These are phyloP conservation scores for Tetragnatha montana DNA, from an alignment of 2,888 invertebrate genomes.

Conservation along the genomic window DNA sequence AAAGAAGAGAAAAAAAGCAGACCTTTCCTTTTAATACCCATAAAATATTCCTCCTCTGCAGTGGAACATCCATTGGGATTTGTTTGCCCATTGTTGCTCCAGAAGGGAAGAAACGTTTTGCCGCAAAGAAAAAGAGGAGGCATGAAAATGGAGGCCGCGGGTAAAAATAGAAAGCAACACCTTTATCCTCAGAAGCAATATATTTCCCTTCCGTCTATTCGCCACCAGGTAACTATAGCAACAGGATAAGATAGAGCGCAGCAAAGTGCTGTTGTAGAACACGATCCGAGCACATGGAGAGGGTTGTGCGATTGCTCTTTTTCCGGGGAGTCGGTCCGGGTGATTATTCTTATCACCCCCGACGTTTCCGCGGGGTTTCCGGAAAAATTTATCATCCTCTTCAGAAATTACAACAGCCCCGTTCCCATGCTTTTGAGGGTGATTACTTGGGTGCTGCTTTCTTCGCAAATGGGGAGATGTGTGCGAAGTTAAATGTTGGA, in stretches of 20 bases:
- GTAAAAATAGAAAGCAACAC: conserved; percentile 57
- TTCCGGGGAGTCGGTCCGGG: conserved; percentile 2
- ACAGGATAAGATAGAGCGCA: conserved; percentile 34
- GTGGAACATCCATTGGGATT: conserved; percentile 20
- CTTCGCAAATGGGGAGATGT: no score
- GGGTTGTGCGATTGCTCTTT: conserved; percentile 25
- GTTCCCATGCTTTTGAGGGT: no score
- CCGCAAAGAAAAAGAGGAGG: conserved; percentile 8
- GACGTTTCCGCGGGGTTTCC: conserved; percentile 1
- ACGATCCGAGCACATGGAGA: conserved; percentile 1
- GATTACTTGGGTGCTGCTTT: no score
- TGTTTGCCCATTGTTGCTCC: conserved; percentile 38
- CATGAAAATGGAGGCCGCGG: conserved; percentile 1
- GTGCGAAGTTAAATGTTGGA: no score
- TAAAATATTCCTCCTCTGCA: conserved; percentile 13
- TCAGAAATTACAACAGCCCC: conserved; percentile 6
- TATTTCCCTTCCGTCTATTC: conserved; percentile 36
- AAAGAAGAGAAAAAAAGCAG: not conserved
- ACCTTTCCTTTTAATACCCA: not conserved
- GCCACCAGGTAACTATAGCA: conserved; percentile 50
- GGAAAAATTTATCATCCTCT: conserved; percentile 31
- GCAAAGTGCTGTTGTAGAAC: conserved; percentile 47
- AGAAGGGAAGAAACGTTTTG: conserved; percentile 16
- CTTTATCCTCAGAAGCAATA: conserved; percentile 43
- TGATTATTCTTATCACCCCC: conserved; percentile 35